Conservation (phyloP, 2,113 vertebrate species). For the Chloebia gouldiae region DNA sequence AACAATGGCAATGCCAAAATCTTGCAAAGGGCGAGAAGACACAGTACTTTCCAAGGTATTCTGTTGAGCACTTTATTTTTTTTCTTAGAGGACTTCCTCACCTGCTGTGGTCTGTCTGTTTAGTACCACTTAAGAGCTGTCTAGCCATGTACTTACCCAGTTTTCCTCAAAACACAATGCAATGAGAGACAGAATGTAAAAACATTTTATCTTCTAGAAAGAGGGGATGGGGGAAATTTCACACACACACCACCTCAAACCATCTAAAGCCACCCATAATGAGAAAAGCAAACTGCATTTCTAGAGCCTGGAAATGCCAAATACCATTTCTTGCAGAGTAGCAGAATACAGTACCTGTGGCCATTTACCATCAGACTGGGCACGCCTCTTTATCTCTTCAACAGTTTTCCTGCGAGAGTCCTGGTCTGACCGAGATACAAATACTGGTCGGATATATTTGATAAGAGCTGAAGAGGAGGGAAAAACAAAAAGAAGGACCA, state of each 20-base stretch:
- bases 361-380: conserved; percentile 89
- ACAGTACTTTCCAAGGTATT: not conserved
- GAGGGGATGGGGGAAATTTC: accelerated
- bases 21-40: not conserved
- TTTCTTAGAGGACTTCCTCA: not conserved
- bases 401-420: conserved; percentile 94
- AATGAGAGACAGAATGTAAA: not conserved
- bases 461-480: conserved; percentile 84
- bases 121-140: not conserved
- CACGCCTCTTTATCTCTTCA: conserved; percentile 91
- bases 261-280: not conserved
- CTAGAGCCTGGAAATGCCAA: not conserved
- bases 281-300: not conserved
- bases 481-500: not conserved
- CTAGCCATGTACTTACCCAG: not conserved
- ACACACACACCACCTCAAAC: not conserved
- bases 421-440: conserved; percentile 94
- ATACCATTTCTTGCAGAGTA: not conserved
- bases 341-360: conserved; percentile 81
- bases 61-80: not conserved
- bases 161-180: not conserved
- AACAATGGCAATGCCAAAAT: not conserved
- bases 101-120: not conserved
- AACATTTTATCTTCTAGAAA: not conserved
- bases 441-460: conserved; percentile 92